Base-by-base conservation (phyloP, 2,888 invertebrate genomes). In the Aspidiotus destructor region DNA sequence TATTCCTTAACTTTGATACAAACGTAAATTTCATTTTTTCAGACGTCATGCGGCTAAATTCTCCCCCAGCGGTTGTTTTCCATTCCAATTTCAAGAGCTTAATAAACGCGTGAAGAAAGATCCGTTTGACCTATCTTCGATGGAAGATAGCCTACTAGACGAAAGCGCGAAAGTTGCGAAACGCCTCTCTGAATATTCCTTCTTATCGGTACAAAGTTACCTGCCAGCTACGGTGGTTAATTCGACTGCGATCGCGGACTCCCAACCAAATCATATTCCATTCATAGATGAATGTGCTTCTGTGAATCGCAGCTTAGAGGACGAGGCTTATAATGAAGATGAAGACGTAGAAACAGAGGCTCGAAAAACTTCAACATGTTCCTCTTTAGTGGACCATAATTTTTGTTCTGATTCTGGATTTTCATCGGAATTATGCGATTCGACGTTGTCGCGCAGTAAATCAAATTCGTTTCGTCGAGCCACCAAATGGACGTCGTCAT, bases 401-500 rank as follows among this genome's bases (percentile, higher is more conserved):
- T 74, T 74, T 69, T 72, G 73, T 68, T 73, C 74, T 7, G 73
- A 74, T 74, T 81, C 81, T 0, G 81, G 81, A 7, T 80, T 81
- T 74, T 80, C 80, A 2, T 81, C 81, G 3, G 61, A 63, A 40
- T 28, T 53, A 16, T 68, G 63, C 55, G 71, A 69, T 48, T 70
- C 72, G 2, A 67, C 71, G 60, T 71, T 71, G 41, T 69, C 72
- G 58, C 69, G 63, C 15, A 65, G 65, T 41, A 65, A 65, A 54
- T 57, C 54, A 28, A 69, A 61, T 42, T 71, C 73, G 11, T 75
- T 62, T 72, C 76, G 65, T 73, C 76, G 74, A 0, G 76, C 77
- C 1, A 75, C 83, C 60, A 81, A 80, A 73, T 84, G 84, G 84
- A 83, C 83, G 16, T 81, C 83, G 0, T 84, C 83, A 7, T 84